Conservation (phyloP, 2,113 vertebrate species). For the Planiliza haematocheilus region DNA sequence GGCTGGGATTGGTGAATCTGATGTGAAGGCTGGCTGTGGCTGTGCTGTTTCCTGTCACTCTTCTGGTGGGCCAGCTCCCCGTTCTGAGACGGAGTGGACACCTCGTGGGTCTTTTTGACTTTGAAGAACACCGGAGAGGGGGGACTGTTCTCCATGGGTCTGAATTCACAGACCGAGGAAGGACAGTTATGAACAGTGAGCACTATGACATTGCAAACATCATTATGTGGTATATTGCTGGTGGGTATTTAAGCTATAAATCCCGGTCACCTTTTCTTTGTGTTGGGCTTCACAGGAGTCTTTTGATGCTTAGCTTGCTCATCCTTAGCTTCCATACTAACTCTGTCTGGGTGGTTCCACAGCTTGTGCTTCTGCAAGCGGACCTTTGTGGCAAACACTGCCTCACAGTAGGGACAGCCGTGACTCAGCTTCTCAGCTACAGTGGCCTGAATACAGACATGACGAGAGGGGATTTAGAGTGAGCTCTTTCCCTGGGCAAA, state of each 20-base stretch:
- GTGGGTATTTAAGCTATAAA: constrained; percentile 30
- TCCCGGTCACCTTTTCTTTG: constrained; percentile 91
- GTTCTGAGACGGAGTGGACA: constrained; percentile 84
- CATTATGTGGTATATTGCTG: constrained; percentile 6
- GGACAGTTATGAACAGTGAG: constrained; percentile 35
- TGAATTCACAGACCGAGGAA: constrained; percentile 61
- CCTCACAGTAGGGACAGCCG: constrained; percentile 92
- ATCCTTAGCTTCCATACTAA: constrained; percentile 74
- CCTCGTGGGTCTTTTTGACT: constrained; percentile 89
- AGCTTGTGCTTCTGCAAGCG: constrained; percentile 95
- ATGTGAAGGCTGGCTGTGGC: constrained; percentile 62
- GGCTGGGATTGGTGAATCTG: constrained; percentile 60
- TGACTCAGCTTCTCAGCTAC: constrained; percentile 91
- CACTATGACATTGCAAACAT: constrained; percentile 21
- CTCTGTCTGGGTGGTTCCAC: constrained; percentile 93
- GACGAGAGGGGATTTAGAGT: constrained; percentile 31
- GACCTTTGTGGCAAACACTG: constrained; percentile 94
- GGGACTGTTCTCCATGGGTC: constrained; percentile 88
- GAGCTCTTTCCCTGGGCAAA: constrained; percentile 7
- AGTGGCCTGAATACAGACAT: constrained; percentile 82
- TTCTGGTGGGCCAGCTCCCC: constrained; percentile 84
- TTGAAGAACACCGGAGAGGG: constrained; percentile 89
- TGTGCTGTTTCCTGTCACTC: constrained; percentile 81
- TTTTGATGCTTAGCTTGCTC: constrained; percentile 86
- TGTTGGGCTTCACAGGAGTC: constrained; percentile 81